Evolutionary conservation across 2,888 invertebrate species (phyloP).

Genomic region (Rambutsinella grinnellia): DNA sequence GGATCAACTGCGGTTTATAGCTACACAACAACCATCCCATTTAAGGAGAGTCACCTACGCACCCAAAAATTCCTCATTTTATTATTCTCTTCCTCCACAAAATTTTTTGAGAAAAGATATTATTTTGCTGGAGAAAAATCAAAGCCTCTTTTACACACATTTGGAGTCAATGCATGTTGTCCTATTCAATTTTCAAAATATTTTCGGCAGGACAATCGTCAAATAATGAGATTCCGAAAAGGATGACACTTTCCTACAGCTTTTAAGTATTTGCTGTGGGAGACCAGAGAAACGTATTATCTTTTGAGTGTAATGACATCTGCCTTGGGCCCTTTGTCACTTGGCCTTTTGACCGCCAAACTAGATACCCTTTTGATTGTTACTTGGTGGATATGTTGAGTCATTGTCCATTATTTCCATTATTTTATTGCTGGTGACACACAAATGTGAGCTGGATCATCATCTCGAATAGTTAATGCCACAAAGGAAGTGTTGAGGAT

Average conservation of each 20-base stretch:
- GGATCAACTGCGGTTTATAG: neutral
- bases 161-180: neutral
- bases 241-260: conserved; percentile 35
- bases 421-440: conserved; percentile 33
- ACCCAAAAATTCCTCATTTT: conserved; percentile 42
- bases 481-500: no score
- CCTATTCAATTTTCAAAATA: neutral
- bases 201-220: neutral
- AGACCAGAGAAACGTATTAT: conserved; percentile 34
- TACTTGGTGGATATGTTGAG: conserved; percentile 28
- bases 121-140: conserved; percentile 29
- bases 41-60: conserved; percentile 41
- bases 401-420: conserved; percentile 40
- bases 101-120: conserved; percentile 5
- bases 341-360: conserved; percentile 39
- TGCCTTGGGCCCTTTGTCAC: conserved; percentile 17
- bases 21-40: neutral
- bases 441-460: neutral
- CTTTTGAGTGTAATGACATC: conserved; percentile 31
- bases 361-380: conserved; percentile 3
- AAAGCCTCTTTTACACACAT: conserved; percentile 11
- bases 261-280: conserved; percentile 22
- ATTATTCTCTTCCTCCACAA: conserved; percentile 27
- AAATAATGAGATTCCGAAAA: neutral
- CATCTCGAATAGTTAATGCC: no score